Evolutionary conservation across 1,140 invertebrate species (phyloP), one percentile per base, ranked within the genome.

Genomic region (Trypoxylus dichotomus): DNA sequence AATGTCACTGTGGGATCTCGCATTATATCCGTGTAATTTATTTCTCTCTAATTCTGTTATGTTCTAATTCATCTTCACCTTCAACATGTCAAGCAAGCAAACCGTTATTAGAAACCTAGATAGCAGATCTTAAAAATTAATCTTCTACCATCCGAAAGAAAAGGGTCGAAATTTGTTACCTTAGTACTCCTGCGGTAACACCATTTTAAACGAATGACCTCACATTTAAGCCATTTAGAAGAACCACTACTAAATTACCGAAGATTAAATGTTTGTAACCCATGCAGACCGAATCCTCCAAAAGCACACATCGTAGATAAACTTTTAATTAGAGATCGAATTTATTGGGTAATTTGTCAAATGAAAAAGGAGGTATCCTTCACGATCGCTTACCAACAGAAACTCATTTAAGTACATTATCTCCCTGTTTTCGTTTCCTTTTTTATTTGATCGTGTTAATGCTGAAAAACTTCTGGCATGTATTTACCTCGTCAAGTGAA

Each of bases 1-100:
- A 63, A 63, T 19, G 19, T 63, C 60, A 63, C 60, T 24, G 24
- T 24, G 5, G 19, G 3, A 63, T 63, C 60, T 63, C n/a, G 60
- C 13, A 7, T 2, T 3, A 27, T 63, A 63, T 24, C 60, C 19
- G 8, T 19, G 3, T 63, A 63, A 63, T 63, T 63, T 63, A 63
- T 63, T 19, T 63, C 60, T 19, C 10, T 63, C 60, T 63, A 63
- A 63, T 63, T 63, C 60, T 63, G 60, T 24, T 63, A 63, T 63
- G 60, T 63, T 63, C 60, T 63, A 63, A 63, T 63, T 63, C 60
- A 63, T 63, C 60, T 63, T 63, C 60, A 63, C 60, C 60, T 63
- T 3, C 13, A 27, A 63, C 60, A 63, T 63, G 60, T 63, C 60
- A 63, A 63, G 60, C 7, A 27, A 27, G 60, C 60, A 25, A 63